Base-by-base conservation (phyloP, 1,140 invertebrate species). In the Drosophila kikkawai region DNA sequence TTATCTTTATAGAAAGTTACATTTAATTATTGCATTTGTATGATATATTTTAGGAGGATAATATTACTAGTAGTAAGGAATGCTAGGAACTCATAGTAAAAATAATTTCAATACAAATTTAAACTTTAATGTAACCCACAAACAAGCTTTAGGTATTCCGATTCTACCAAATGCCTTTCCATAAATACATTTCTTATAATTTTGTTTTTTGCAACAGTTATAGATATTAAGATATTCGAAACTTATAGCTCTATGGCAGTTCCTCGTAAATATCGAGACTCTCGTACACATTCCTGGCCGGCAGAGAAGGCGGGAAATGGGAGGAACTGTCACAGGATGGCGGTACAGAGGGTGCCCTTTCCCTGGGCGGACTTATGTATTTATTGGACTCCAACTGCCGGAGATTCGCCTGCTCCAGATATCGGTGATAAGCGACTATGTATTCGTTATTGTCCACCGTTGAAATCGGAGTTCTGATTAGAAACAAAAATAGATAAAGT, bases 341-440 rank as follows among this genome's bases (percentile, higher is more conserved):
- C 8, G 84, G 84, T 7, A 64, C 66, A 0, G 85, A 75, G 2
- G 84, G 84, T 1, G 84, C 84, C 15, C 78, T 66, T 39, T 88
- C 84, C 29, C 68, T 32, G 5, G 83, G 83, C 4, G 84, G 84
- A 13, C n/a, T 13, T 17, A 74, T 84, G 26, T 81, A 84, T 7
- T 80, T 90, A 34, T 79, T 84, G 12, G 85, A 69, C 7, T 78
- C 80, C 11, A 64, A 60, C 17, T 50, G 56, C 12, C 48, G 60
- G 7, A 71, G 55, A 42, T 73, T 80, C 2, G 58, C 47, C 29
- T 50, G 61, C 17, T 88, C 69, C 19, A 90, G 45, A 7, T 84
- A 76, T 2, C 81, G 64, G 42, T 84, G 87, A 56, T 81, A 90
- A 5, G 55, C 57, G 12, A 60, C 65, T 26, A 70, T 47, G 26